These are phyloP conservation scores for Epirrhoe tristata DNA, from an alignment of 2,888 invertebrate species.

Conservation along the genomic window DNA sequence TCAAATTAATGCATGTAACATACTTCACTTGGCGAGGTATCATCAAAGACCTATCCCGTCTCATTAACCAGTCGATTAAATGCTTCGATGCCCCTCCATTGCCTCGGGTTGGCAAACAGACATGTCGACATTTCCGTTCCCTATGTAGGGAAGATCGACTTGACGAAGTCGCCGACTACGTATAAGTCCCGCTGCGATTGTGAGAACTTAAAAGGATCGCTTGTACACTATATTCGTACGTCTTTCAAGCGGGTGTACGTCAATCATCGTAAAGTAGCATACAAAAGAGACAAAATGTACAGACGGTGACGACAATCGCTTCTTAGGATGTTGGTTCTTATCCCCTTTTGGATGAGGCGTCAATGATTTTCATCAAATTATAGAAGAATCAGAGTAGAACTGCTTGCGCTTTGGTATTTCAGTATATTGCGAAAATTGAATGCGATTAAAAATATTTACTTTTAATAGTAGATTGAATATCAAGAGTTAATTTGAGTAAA, in stretches of 20 bases:
- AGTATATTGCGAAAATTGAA: neutral
- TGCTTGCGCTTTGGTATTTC: neutral
- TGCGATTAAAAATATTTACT: neutral
- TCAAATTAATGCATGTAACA: constrained; percentile 2
- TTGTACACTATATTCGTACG: constrained; percentile 24
- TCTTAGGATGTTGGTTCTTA: constrained; percentile 9
- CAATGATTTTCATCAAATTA: neutral
- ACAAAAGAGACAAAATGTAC: constrained; percentile 36
- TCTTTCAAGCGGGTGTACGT: constrained; percentile 37
- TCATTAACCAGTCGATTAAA: constrained; percentile 25
- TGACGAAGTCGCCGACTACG: constrained; percentile 14
- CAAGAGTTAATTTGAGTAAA: neutral
- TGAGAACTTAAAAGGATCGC: constrained; percentile 33
- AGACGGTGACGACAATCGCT: constrained; percentile 23
- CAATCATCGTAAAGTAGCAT: constrained; percentile 38
- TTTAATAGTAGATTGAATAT: neutral
- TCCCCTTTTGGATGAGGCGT: constrained; percentile 16
- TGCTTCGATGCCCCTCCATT: constrained; percentile 21
- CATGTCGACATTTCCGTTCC: constrained; percentile 32
- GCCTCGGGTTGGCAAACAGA: constrained; percentile 22
- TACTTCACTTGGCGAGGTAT: constrained; percentile 8
- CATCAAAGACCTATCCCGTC: constrained; percentile 16
- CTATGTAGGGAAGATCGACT: constrained; percentile 28
- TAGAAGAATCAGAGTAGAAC: neutral
- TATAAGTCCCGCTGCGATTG: constrained; percentile 35